Evolutionary conservation across 2,113 vertebrate species (phyloP), one percentile per base, ranked within the genome.

Genomic region (Pimephales promelas): DNA sequence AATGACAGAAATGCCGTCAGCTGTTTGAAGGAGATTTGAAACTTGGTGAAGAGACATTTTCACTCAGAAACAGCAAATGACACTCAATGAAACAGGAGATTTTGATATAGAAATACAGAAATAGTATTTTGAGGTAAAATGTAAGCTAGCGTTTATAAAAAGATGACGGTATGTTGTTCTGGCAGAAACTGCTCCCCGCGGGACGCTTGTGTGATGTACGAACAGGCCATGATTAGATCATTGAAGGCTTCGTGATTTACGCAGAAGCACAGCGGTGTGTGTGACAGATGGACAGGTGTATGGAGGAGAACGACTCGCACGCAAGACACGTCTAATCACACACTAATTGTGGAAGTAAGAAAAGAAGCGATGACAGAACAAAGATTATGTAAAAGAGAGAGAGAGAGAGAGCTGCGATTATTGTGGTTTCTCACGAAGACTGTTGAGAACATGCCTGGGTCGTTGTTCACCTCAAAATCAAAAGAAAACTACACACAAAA

Each of bases 281-380:
- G 31, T 40, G 28, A 68, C 1, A 8, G 59, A 64, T 31, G 16
- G 72, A 77, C 59, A 76, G 72, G 36, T 61, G 82, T 54, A 61
- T 56, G 26, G 36, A 36, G 40, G 73, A 85, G 24, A 18, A 66
- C 26, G 31, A 43, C 43, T 84, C 24, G 70, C 78, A 82, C 79
- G 36, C 79, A 78, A 81, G 74, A 78, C 26, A 43, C 40, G 40
- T 26, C 22, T 36, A 45, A 72, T 85, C 36, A 86, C 16, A 36
- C 9, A 36, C 10, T 1, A 26, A 36, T 5, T 10, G 43, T 57
- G 43, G 34, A 45, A n/a, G 47, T 45, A 28, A 83, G 72, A 66
- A 77, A 76, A 43, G 31, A 28, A 10, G 62, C 1, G 75, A 78
- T n/a, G 62, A 74, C 18, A 80, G 45, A 18, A 36, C 43, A 28